Conservation (phyloP, 2,113 vertebrate genomes). For the Coptodon bakossiorum region DNA sequence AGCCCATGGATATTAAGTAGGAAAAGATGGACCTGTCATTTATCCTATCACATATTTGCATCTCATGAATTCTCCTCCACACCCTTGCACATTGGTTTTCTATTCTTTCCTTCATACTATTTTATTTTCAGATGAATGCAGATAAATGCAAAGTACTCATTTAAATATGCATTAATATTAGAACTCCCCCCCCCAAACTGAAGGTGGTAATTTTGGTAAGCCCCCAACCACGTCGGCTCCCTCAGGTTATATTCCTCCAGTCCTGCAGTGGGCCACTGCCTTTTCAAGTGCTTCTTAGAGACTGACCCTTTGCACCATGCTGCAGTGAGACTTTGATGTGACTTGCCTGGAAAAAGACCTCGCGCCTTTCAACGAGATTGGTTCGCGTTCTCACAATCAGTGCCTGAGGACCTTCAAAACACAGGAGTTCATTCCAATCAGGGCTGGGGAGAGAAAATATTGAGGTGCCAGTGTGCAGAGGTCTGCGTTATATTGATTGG, state of each 20-base stretch:
- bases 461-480: conserved; percentile 18
- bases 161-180: conserved; percentile 73
- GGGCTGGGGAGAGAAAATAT: conserved; percentile 30
- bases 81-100: conserved; percentile 30
- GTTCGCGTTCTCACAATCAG: conserved; percentile 45
- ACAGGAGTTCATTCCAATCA: conserved; percentile 67
- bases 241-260: neutral
- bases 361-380: conserved; percentile 7
- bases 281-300: conserved; percentile 14
- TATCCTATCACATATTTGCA: conserved; percentile 67
- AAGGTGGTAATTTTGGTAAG: conserved; percentile 47
- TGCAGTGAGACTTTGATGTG: conserved; percentile 17
- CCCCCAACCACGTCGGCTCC: conserved; percentile 30
- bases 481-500: conserved; percentile 62
- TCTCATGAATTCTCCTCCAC: conserved; percentile 69
- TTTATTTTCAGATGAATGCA: conserved; percentile 69
- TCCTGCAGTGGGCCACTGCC: neutral
- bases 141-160: conserved; percentile 71
- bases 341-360: conserved; percentile 13
- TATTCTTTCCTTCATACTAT: conserved; percentile 21
- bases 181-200: neutral
- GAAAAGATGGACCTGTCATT: conserved; percentile 63
- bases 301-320: neutral
- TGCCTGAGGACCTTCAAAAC: conserved; percentile 20
- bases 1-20: conserved; percentile 63